Evolutionary conservation across 1,140 invertebrate species (phyloP).

Genomic region (Macrobrachium rosenbergii): DNA sequence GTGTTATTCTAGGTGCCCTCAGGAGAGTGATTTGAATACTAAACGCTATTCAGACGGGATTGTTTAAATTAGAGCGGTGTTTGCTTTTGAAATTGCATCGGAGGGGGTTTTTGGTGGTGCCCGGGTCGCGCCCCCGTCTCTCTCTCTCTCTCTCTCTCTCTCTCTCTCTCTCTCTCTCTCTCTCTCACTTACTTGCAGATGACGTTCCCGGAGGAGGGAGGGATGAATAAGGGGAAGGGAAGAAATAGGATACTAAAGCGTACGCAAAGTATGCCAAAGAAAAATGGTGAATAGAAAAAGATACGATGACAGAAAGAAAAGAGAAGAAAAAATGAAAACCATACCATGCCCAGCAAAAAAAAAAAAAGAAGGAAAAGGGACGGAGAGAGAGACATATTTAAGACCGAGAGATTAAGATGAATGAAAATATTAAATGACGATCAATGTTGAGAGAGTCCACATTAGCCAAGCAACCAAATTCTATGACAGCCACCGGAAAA

Average conservation of each 20-base stretch:
- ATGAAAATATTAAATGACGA: too few species aligned
- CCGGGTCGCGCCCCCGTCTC: too few species aligned
- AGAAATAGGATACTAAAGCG: neutral
- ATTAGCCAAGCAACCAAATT: too few species aligned
- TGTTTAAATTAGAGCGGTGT: conserved; percentile 51
- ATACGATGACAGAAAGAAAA: neutral
- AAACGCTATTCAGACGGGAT: conserved; percentile 44
- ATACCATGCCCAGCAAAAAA: neutral
- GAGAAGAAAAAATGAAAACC: neutral
- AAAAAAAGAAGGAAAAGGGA: neutral
- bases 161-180: too few species aligned
- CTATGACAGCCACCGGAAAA: too few species aligned
- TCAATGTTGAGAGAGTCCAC: too few species aligned
- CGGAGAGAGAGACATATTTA: neutral
- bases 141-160: too few species aligned
- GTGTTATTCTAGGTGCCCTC: conserved; percentile 39
- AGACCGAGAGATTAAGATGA: too few species aligned
- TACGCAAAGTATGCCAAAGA: neutral
- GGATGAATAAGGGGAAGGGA: neutral
- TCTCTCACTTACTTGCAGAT: too few species aligned
- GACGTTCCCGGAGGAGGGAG: neutral
- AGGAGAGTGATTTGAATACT: conserved; percentile 45
- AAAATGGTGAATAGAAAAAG: neutral
- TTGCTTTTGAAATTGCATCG: conserved; percentile 50
- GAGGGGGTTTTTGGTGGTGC: conserved; percentile 17